Conservation (phyloP, 30 jellyfish, hydroid and myxozoan genomes). For the Clytia hemisphaerica region DNA sequence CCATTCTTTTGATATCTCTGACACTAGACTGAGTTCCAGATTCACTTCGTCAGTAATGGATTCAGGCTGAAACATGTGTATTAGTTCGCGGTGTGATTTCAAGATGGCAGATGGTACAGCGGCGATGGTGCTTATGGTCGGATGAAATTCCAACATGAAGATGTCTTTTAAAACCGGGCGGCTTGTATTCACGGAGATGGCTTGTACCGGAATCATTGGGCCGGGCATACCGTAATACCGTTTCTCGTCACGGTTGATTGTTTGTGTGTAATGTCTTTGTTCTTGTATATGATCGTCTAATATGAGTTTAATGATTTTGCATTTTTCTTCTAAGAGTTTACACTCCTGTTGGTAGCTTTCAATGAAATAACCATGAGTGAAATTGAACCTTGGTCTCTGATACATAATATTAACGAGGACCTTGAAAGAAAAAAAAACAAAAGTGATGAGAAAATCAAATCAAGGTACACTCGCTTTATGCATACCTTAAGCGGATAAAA, state of each 20-base stretch:
- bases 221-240: constrained; percentile 57
- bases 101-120: neutral
- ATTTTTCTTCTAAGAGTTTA: constrained; percentile 35
- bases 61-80: constrained; percentile 14
- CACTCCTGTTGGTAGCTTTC: constrained; percentile 61
- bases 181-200: constrained; percentile 47
- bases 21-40: neutral
- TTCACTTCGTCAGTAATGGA: neutral
- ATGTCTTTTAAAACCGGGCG: constrained; percentile 51
- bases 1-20: constrained; percentile 8
- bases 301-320: constrained; percentile 35
- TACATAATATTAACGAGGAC: constrained; percentile 38
- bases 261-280: constrained; percentile 70
- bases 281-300: constrained; percentile 59
- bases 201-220: constrained; percentile 47
- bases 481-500: no score
- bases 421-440: constrained; percentile 18
- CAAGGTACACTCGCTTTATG: no score
- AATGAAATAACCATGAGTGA: constrained; percentile 41
- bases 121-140: constrained; percentile 43
- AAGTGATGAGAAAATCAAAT: no score
- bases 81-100: neutral
- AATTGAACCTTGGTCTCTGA: constrained; percentile 69
- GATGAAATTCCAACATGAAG: constrained; percentile 68
- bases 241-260: constrained; percentile 33